phyloP scores from a whole-genome alignment of 2,797 vertebrate genomes.

The Spizella passerina region DNA sequence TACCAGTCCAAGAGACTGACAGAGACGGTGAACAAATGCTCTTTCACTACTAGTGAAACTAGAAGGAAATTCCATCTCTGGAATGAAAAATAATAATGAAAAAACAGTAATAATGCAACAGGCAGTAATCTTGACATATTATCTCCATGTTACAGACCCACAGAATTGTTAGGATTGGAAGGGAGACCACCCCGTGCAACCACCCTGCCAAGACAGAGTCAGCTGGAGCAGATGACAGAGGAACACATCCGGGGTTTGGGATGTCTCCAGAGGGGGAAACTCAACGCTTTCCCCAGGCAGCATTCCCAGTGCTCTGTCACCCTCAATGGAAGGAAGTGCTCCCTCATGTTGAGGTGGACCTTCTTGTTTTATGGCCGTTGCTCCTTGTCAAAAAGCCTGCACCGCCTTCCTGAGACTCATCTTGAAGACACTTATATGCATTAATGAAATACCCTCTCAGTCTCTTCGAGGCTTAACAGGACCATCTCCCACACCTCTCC shows the following conservation, averaged over 20 bases:
- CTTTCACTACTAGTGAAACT: conserved; percentile 89
- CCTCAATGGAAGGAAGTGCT: neutral
- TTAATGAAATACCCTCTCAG: neutral
- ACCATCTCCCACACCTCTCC: neutral
- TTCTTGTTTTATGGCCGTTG: neutral
- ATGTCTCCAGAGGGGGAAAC: neutral
- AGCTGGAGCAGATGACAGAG: neutral
- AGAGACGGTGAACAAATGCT: conserved; percentile 88
- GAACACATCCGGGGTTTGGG: neutral
- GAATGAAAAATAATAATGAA: neutral
- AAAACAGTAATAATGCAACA: neutral
- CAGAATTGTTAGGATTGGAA: neutral
- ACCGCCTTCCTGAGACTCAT: neutral
- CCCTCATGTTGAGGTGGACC: too few species aligned
- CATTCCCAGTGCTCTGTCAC: neutral
- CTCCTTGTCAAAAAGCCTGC: neutral
- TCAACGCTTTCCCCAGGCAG: neutral
- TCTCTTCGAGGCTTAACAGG: neutral
- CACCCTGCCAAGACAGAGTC: neutral
- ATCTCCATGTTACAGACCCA: rapidly evolving
- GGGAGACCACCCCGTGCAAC: neutral
- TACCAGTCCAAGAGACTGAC: conserved; percentile 87
- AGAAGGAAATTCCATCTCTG: conserved; percentile 93
- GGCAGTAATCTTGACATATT: rapidly evolving
- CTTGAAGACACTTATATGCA: neutral